These are phyloP conservation scores for Catocala sponsa DNA, from an alignment of 2,888 invertebrate genomes.

Conservation along the genomic window DNA sequence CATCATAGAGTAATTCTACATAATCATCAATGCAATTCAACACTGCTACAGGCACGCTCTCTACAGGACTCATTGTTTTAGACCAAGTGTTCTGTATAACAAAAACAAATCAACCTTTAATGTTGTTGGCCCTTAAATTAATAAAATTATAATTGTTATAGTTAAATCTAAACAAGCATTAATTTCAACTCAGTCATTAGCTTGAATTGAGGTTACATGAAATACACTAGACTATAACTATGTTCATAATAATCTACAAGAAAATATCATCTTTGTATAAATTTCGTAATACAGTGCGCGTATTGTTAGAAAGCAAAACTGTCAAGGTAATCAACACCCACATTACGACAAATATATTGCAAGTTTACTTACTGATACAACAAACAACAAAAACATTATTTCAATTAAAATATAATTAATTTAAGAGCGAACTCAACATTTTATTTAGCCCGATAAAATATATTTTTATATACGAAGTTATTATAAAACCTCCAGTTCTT, in stretches of 20 bases:
- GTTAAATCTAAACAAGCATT: too few species aligned
- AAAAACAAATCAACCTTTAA: constrained; percentile 7
- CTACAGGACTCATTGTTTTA: constrained; percentile 81
- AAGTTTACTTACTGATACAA: too few species aligned
- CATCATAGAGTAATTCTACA: constrained; percentile 98
- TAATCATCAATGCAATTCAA: constrained; percentile 97
- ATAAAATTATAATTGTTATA: too few species aligned
- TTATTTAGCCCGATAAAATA: too few species aligned
- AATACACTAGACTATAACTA: not conserved
- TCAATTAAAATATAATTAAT: too few species aligned
- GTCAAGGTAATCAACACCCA: constrained; percentile 32
- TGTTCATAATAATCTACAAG: not conserved
- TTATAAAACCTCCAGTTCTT: too few species aligned
- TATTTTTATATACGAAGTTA: too few species aligned
- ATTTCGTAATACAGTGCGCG: constrained; percentile 18
- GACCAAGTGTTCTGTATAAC: not conserved
- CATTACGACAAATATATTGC: not conserved
- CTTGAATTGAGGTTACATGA: not conserved
- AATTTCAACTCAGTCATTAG: too few species aligned
- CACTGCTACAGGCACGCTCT: constrained; percentile 88
- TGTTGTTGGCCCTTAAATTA: too few species aligned
- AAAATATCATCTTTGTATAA: too few species aligned
- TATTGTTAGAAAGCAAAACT: constrained; percentile 34
- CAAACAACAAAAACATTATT: too few species aligned
- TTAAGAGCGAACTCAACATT: too few species aligned